These are phyloP conservation scores for Acomys russatus DNA, from an alignment of 2,797 vertebrate species.

Conservation along the genomic window DNA sequence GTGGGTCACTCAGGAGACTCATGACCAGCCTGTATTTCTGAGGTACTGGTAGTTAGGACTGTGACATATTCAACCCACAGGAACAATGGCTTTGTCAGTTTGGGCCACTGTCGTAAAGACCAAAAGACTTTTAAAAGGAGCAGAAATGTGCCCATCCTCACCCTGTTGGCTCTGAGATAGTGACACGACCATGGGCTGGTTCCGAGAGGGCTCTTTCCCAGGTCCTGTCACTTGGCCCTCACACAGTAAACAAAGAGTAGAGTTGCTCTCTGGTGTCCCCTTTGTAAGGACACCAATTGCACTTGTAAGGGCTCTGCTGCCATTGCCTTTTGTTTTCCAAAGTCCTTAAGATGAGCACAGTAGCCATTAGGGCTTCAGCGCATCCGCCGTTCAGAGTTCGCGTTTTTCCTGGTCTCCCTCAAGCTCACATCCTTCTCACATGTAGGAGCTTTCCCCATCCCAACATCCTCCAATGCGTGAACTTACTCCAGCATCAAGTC, in stretches of 20 bases:
- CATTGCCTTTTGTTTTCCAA: background rate
- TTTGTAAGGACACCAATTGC: background rate
- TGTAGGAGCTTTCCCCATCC: background rate
- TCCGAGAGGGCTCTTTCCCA: background rate
- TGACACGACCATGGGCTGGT: background rate
- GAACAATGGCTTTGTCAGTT: background rate
- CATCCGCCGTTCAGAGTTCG: background rate
- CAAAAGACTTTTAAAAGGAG: background rate
- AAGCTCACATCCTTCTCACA: background rate
- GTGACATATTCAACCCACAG: background rate
- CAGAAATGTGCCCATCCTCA: background rate
- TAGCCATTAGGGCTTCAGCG: too few relatives aligned
- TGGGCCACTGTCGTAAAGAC: background rate
- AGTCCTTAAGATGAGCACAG: background rate
- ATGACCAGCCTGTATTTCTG: background rate
- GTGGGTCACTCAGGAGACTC: background rate
- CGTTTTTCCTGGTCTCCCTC: background rate
- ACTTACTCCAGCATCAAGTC: background rate
- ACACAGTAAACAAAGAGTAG: background rate
- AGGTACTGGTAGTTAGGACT: background rate
- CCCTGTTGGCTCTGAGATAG: background rate
- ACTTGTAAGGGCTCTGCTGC: background rate
- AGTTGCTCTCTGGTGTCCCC: background rate
- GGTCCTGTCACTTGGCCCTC: background rate
- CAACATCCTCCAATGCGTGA: background rate